Evolutionary conservation across 2,113 vertebrate genomes (phyloP).

Genomic region (Monopterus albus): DNA sequence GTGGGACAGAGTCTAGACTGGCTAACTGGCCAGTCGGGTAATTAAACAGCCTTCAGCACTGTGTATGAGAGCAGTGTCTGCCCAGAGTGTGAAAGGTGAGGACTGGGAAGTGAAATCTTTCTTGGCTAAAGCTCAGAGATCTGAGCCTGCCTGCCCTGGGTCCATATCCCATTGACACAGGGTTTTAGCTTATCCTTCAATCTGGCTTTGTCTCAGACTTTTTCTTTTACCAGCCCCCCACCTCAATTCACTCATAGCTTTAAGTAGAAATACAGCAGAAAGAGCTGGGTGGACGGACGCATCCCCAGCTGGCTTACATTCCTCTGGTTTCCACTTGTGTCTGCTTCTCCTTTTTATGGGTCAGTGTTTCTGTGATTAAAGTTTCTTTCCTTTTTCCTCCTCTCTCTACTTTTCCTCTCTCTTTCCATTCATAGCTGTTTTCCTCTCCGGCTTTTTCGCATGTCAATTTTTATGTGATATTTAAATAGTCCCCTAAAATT

Average conservation of each 20-base stretch:
- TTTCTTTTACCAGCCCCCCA: conserved; percentile 25
- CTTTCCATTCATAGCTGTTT: conserved; percentile 77
- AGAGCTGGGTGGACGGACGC: conserved; percentile 72
- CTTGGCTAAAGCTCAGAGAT: conserved; percentile 56
- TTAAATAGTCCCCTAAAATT: conserved; percentile 56
- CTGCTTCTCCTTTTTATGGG: conserved; percentile 80
- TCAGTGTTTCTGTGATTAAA: conserved; percentile 84
- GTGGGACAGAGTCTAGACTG: conserved; percentile 43
- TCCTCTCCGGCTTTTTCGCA: conserved; percentile 51
- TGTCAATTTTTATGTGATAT: conserved; percentile 59
- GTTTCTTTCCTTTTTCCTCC: conserved; percentile 53
- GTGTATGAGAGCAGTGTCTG: conserved; percentile 35
- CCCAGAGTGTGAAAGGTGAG: conserved; percentile 53
- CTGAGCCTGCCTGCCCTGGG: conserved; percentile 52
- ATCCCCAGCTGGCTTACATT: conserved; percentile 81
- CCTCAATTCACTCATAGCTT: conserved; percentile 53
- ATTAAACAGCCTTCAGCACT: conserved; percentile 60
- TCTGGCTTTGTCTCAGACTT: conserved; percentile 70
- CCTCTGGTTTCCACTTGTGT: conserved; percentile 82
- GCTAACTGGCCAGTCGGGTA: conserved; percentile 58
- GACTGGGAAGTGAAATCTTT: conserved; percentile 47
- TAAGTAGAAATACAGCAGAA: conserved; percentile 81
- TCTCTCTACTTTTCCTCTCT: conserved; percentile 62
- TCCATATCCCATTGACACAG: conserved; percentile 49
- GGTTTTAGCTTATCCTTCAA: conserved; percentile 76